These are phyloP conservation scores for Halcyon badia DNA, from an alignment of 2,797 vertebrate species.

Conservation along the genomic window DNA sequence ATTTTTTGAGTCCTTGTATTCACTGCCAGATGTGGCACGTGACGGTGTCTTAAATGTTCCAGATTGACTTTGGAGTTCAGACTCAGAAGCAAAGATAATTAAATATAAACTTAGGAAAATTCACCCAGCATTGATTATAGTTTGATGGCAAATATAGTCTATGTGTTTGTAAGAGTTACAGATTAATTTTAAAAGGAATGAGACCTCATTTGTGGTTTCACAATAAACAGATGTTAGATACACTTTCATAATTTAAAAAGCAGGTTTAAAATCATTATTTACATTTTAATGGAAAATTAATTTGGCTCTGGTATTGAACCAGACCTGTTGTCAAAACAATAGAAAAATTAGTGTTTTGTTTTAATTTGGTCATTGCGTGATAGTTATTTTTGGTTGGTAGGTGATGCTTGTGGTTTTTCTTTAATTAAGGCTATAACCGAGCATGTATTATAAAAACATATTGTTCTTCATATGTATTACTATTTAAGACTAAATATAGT, in stretches of 20 bases:
- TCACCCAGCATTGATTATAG: constrained; percentile 51
- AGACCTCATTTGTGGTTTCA: not conserved
- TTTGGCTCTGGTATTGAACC: not conserved
- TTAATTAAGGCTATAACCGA: not conserved
- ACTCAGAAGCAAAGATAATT: constrained; percentile 60
- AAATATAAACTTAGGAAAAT: constrained; percentile 58
- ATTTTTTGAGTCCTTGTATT: not conserved
- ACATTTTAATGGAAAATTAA: constrained; percentile 24
- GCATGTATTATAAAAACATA: not conserved
- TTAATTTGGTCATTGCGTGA: not conserved
- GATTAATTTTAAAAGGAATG: constrained; percentile 43
- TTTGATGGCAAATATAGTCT: constrained; percentile 39
- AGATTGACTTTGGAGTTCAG: constrained; percentile 59
- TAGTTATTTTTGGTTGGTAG: not conserved
- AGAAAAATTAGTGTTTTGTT: not conserved
- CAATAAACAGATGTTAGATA: constrained; percentile 32
- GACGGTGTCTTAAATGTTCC: constrained; percentile 51
- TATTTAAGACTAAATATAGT: not conserved
- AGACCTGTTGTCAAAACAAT: not conserved
- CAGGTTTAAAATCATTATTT: constrained; percentile 39
- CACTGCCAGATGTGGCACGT: constrained; percentile 68
- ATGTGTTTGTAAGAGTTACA: constrained; percentile 18
- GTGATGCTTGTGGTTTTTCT: not conserved
- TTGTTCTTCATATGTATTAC: not conserved
- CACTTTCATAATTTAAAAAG: constrained; percentile 40